Evolutionary conservation across 2,113 vertebrate species (phyloP).

Genomic region (Bubo bubo): DNA sequence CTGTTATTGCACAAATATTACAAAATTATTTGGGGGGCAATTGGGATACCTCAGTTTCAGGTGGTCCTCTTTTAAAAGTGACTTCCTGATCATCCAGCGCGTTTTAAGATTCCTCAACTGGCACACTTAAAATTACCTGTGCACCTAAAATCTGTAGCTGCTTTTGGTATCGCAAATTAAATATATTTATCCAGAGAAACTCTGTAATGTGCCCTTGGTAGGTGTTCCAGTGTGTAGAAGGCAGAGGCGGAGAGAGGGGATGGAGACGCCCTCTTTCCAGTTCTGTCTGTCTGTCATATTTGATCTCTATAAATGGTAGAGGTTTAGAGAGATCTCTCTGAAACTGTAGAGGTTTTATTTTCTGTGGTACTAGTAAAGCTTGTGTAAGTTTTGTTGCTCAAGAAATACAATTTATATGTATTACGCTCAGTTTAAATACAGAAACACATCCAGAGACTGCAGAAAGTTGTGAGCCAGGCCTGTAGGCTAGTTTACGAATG

Average conservation of each 20-base stretch:
- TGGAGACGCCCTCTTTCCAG: neutral
- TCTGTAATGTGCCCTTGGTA: neutral
- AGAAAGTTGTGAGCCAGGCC: neutral
- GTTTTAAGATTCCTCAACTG: neutral
- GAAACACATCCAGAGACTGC: neutral
- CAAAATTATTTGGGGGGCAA: accelerated
- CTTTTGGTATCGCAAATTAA: neutral
- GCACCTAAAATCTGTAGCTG: neutral
- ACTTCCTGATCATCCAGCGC: neutral
- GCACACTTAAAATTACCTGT: neutral
- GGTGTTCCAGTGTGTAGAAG: neutral
- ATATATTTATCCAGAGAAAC: neutral
- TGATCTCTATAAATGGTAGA: neutral
- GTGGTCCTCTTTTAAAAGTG: neutral
- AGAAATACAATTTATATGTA: neutral
- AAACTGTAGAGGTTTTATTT: neutral
- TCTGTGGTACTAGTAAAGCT: neutral
- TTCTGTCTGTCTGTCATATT: neutral
- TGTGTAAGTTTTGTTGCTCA: neutral
- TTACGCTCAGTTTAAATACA: neutral
- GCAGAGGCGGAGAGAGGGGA: neutral
- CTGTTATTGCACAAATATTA: neutral
- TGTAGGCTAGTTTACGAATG: neutral
- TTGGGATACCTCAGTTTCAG: neutral
- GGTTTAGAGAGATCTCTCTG: neutral